Conservation (phyloP, 2,888 invertebrate species). For the Sipunculus nudus region DNA sequence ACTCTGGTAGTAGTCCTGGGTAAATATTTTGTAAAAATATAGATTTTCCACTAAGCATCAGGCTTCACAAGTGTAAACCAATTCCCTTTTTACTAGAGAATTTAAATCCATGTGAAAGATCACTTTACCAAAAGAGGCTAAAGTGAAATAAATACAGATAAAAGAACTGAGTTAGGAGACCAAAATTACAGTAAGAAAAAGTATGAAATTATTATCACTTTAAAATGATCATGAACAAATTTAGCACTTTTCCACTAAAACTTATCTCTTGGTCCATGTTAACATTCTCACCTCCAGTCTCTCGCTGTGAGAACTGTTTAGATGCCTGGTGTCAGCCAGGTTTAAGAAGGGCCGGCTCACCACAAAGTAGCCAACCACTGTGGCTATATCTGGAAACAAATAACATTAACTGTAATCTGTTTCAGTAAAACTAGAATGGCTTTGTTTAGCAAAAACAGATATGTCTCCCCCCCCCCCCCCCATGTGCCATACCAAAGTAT, state of each 20-base stretch:
- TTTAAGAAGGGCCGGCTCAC: conserved; percentile 94
- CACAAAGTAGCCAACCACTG: conserved; percentile 94
- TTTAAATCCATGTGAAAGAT: no score
- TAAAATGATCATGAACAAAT: background rate
- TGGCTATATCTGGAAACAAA: conserved; percentile 80
- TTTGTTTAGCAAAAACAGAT: background rate
- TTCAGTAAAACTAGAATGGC: background rate
- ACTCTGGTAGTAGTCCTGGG: conserved; percentile 91
- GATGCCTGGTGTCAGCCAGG: conserved; percentile 74
- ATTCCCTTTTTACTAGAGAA: no score
- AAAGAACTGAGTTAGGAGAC: background rate
- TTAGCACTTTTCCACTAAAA: background rate
- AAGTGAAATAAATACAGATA: background rate
- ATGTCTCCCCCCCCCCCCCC: no score
- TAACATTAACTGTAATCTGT: conserved; percentile 7
- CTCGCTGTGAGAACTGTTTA: conserved; percentile 75
- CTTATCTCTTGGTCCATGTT: background rate
- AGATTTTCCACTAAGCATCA: no score
- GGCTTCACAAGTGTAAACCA: no score
- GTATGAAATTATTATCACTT: background rate
- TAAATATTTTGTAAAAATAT: conserved; percentile 25
- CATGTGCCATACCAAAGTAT: no score
- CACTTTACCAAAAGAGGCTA: no score
- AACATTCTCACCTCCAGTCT: conserved; percentile 75
- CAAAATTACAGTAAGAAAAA: background rate